phyloP scores from a whole-genome alignment of 1,140 invertebrate genomes.

The Glossosoma conforme region DNA sequence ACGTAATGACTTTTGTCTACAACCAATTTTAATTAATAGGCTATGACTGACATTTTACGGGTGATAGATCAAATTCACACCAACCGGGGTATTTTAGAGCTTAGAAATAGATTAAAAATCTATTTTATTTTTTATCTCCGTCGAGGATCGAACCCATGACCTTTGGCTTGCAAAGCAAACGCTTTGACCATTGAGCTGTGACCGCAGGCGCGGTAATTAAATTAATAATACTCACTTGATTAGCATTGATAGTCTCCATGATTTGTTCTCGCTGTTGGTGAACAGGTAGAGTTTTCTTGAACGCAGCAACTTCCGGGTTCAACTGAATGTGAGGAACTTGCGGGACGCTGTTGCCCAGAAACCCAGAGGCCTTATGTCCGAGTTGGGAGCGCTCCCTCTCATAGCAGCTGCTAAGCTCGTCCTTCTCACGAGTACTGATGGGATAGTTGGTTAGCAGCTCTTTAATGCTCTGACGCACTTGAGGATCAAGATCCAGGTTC shows the following conservation, averaged over 20 bases:
- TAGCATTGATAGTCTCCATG: constrained; percentile 40
- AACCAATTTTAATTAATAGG: no score
- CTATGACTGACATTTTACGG: no score
- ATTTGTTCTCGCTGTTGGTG: constrained; percentile 45
- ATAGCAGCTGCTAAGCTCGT: constrained; percentile 40
- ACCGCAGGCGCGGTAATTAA: no score
- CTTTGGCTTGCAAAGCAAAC: no score
- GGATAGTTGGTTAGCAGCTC: constrained; percentile 61
- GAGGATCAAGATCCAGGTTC: constrained; percentile 59
- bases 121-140: no score
- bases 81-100: no score
- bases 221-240: constrained; percentile 45
- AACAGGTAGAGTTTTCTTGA: constrained; percentile 44
- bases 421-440: constrained; percentile 64
- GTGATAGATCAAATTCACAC: no score
- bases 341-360: constrained; percentile 39
- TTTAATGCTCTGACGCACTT: constrained; percentile 54
- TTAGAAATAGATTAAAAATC: no score
- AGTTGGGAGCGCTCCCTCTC: constrained; percentile 43
- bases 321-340: constrained; percentile 44
- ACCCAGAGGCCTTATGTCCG: constrained; percentile 40
- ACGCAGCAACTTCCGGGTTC: constrained; percentile 43
- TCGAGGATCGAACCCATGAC: no score
- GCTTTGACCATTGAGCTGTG: no score
- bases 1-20: no score